Conservation (phyloP, 1,140 invertebrate species). For the Dryas iulia region DNA sequence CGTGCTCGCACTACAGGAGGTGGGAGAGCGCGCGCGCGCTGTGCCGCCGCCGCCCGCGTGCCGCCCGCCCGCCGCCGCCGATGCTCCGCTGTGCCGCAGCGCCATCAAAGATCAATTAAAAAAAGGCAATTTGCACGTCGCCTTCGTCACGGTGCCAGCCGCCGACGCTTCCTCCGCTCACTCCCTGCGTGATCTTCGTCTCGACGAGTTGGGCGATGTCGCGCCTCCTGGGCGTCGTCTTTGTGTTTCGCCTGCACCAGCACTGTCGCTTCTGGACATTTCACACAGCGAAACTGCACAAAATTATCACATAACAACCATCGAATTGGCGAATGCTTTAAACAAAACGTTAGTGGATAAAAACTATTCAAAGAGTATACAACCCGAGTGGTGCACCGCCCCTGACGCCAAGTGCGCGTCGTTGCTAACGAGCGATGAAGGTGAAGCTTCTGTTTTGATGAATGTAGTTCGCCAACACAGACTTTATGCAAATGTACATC, state of each 20-base stretch:
- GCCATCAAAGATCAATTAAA: too few species aligned
- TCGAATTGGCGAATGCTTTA: background rate
- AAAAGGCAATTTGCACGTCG: conserved; percentile 32
- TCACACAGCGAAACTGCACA: conserved; percentile 28
- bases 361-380: background rate
- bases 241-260: conserved; percentile 39
- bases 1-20: conserved; percentile 20
- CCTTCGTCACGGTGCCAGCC: conserved; percentile 34
- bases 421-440: conserved; percentile 41
- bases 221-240: conserved; percentile 36
- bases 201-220: conserved; percentile 43
- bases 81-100: too few species aligned
- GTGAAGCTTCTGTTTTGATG: conserved; percentile 39
- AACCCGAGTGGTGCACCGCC: conserved; percentile 37
- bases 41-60: conserved; percentile 28
- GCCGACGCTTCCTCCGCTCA: conserved; percentile 24
- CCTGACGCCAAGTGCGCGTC: conserved; percentile 40
- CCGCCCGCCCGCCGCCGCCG: too few species aligned
- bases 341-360: background rate
- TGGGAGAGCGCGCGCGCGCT: conserved; percentile 31
- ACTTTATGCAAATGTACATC: conserved; percentile 29
- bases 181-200: conserved; percentile 31
- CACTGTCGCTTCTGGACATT: conserved; percentile 46
- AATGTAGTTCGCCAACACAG: background rate
- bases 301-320: conserved; percentile 23